Evolutionary conservation across 1,140 invertebrate species (phyloP).

Genomic region (Pteromalus puparum): DNA sequence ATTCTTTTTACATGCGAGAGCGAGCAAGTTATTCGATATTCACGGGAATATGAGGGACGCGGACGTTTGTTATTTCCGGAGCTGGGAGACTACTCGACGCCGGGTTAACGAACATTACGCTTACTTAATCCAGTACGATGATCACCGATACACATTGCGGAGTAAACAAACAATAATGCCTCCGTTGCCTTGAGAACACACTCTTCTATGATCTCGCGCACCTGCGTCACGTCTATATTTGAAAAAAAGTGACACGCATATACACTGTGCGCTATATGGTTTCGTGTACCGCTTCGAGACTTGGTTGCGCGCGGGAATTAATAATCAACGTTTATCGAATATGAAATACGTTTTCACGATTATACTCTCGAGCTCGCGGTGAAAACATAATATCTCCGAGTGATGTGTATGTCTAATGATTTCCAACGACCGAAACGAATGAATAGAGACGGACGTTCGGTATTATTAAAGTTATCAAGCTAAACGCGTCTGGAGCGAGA

Average conservation of each 20-base stretch:
- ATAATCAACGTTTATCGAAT: background rate
- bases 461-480: background rate
- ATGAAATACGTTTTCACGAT: background rate
- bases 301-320: background rate
- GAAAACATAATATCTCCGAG: background rate
- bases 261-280: background rate
- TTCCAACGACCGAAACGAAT: background rate
- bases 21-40: conserved; percentile 40
- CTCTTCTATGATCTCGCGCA: background rate
- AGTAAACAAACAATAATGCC: background rate
- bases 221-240: background rate
- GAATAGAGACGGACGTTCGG: background rate
- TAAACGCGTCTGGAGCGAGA: background rate
- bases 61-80: background rate
- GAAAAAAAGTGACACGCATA: background rate
- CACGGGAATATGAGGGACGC: conserved; percentile 27
- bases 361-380: background rate
- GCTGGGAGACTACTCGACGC: too few relatives aligned
- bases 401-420: background rate
- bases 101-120: too few relatives aligned
- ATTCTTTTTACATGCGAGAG: background rate
- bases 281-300: background rate
- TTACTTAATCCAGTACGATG: too few relatives aligned
- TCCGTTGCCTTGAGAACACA: background rate
- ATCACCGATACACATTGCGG: background rate